Evolutionary conservation across 2,797 vertebrate genomes (phyloP).

Genomic region (Nyctibius grandis): DNA sequence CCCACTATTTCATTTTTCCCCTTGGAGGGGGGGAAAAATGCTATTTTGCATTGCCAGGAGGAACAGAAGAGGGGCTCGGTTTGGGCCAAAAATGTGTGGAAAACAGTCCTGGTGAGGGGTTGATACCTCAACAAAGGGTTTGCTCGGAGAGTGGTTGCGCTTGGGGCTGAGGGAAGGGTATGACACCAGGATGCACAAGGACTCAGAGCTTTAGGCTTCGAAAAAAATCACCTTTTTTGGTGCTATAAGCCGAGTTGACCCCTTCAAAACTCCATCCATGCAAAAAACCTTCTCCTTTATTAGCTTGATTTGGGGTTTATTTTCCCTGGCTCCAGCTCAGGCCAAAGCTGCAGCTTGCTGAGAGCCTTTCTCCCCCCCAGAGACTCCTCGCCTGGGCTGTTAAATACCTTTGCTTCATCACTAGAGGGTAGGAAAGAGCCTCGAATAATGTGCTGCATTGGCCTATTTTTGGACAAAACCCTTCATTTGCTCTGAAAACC

Average conservation of each 20-base stretch:
- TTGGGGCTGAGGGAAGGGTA: accelerated
- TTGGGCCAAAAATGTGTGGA: accelerated
- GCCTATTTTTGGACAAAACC: neutral
- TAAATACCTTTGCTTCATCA: neutral
- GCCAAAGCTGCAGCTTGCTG: neutral
- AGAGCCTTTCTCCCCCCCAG: neutral
- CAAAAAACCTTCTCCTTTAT: neutral
- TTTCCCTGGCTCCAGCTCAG: neutral
- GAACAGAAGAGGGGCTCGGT: neutral
- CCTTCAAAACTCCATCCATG: accelerated
- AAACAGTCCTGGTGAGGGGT: neutral
- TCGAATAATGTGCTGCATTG: accelerated
- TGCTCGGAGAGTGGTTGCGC: neutral
- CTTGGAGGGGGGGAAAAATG: neutral
- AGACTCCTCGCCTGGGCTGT: neutral
- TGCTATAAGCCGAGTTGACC: neutral
- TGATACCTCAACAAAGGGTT: neutral
- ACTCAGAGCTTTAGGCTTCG: neutral
- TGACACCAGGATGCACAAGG: accelerated
- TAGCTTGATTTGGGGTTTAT: neutral
- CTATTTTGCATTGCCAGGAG: neutral
- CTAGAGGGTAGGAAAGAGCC: conserved; percentile 33
- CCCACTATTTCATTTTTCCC: neutral
- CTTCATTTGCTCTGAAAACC: neutral
- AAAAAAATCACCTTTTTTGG: neutral